Conservation (phyloP, 2,113 vertebrate genomes). For the Triplophysa rosa region DNA sequence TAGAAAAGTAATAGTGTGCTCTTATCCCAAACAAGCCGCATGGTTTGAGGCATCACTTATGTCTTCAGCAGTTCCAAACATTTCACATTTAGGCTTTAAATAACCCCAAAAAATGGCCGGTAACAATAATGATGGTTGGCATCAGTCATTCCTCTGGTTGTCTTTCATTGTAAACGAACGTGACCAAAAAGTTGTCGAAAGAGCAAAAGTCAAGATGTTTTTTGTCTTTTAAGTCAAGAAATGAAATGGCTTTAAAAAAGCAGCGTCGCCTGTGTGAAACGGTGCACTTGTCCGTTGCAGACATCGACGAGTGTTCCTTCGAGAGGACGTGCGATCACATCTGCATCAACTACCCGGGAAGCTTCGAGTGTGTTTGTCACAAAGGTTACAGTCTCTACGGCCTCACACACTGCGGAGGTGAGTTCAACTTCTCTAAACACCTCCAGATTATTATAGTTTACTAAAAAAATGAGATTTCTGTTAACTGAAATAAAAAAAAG, state of each 20-base stretch:
- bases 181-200: background rate
- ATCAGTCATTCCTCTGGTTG: too few species aligned
- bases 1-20: too few species aligned
- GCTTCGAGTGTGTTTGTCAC: constrained; percentile 90
- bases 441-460: background rate
- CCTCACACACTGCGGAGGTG: constrained; percentile 94
- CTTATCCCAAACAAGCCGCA: too few species aligned
- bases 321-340: constrained; percentile 93
- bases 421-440: constrained; percentile 56
- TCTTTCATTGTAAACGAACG: too few species aligned
- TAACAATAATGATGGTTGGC: too few species aligned
- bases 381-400: constrained; percentile 92
- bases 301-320: constrained; percentile 95
- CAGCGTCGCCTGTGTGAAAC: background rate
- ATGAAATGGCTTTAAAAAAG: background rate
- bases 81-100: too few species aligned
- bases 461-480: too few species aligned
- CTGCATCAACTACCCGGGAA: constrained; percentile 93
- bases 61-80: too few species aligned
- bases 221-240: background rate
- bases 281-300: constrained; percentile 64
- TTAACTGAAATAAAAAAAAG: too few species aligned
- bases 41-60: too few species aligned
- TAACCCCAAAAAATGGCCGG: too few species aligned
- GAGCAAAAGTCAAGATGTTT: background rate